Evolutionary conservation across 1,140 invertebrate species (phyloP).

Genomic region (Eurosta solidaginis): DNA sequence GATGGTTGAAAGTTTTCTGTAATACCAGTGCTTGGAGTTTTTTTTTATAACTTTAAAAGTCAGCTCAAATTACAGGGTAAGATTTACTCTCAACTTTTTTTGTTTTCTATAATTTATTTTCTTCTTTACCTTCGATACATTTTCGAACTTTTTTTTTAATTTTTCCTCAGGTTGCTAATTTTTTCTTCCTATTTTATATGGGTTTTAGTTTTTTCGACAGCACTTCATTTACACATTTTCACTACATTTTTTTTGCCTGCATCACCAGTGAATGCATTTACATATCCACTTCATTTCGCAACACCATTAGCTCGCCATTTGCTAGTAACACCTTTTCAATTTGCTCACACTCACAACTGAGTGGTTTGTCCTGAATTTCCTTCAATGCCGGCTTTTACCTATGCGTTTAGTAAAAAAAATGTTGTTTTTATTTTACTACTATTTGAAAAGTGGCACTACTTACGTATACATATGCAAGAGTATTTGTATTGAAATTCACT

Average conservation of each 20-base stretch:
- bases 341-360: neutral
- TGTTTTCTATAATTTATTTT: neutral
- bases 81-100: neutral
- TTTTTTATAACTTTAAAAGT: no score
- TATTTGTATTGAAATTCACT: constrained; percentile 25
- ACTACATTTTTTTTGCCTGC: neutral
- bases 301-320: neutral
- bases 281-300: constrained; percentile 8
- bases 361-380: neutral
- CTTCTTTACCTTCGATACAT: neutral
- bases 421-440: neutral
- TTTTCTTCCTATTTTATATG: no score
- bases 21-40: no score
- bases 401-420: neutral
- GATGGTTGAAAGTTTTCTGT: no score
- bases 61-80: no score
- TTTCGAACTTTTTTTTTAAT: neutral
- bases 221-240: neutral
- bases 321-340: neutral
- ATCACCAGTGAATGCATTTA: neutral
- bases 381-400: constrained; percentile 19
- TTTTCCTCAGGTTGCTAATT: neutral
- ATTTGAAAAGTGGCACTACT: neutral
- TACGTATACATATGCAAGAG: no score
- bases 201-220: neutral